phyloP scores from a whole-genome alignment of 2,113 vertebrate species.

The Puntigrus tetrazona region DNA sequence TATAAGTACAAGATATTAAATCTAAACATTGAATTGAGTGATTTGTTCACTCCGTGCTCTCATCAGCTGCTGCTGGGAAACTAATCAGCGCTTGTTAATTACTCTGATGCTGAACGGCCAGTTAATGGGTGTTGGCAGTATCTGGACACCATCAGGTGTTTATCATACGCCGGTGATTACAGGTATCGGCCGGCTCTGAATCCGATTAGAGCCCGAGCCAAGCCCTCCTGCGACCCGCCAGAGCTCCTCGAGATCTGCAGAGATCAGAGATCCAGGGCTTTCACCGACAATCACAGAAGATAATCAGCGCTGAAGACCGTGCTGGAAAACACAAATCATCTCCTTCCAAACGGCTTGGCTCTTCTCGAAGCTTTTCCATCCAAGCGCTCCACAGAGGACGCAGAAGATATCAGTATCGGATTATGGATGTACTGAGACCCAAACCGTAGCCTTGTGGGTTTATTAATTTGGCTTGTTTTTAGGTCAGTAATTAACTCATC shows the following conservation, averaged over 20 bases:
- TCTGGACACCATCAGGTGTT: conserved; percentile 39
- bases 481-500: conserved; percentile 26
- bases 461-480: conserved; percentile 8
- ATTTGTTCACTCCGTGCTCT: not conserved
- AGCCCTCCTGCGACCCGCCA: not conserved
- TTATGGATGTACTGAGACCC: conserved; percentile 4
- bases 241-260: conserved; percentile 1
- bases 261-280: conserved; percentile 16
- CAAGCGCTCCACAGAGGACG: conserved; percentile 27
- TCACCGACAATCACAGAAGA: conserved; percentile 8
- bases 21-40: not conserved
- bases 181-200: not conserved
- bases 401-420: not conserved
- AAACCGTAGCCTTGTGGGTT: not conserved
- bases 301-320: conserved; percentile 2
- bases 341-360: conserved; percentile 21
- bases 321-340: conserved; percentile 29
- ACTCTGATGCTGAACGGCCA: conserved; percentile 11
- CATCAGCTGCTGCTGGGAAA: conserved; percentile 4
- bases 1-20: too few species aligned
- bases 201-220: conserved; percentile 23
- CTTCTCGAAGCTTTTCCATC: not conserved
- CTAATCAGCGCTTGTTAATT: conserved; percentile 25
- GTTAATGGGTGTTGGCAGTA: conserved; percentile 3
- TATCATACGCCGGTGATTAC: conserved; percentile 30